These are phyloP conservation scores for Blastobasis lacticolella DNA, from an alignment of 2,888 invertebrate genomes.

Conservation along the genomic window DNA sequence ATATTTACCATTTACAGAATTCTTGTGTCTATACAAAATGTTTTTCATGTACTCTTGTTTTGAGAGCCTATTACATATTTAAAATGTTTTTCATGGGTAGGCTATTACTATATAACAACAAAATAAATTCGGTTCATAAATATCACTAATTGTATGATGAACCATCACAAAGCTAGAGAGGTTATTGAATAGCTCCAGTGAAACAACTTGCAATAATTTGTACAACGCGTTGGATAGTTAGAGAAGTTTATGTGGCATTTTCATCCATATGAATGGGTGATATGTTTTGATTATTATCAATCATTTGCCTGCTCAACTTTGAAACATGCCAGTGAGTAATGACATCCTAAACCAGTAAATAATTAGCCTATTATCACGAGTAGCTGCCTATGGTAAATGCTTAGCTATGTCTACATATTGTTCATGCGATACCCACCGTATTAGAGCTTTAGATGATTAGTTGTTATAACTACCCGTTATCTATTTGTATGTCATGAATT, in stretches of 20 bases:
- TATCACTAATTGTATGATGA: conserved; percentile 11
- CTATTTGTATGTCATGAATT: conserved; percentile 28
- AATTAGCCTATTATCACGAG: too few relatives aligned
- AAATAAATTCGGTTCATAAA: conserved; percentile 30
- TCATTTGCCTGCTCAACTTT: conserved; percentile 1
- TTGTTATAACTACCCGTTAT: neutral
- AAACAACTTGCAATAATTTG: conserved; percentile 55
- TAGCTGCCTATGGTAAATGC: neutral
- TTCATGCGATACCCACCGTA: conserved; percentile 3
- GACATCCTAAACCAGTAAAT: too few relatives aligned
- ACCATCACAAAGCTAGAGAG: conserved; percentile 12
- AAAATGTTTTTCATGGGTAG: conserved; percentile 50
- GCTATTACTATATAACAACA: conserved; percentile 33
- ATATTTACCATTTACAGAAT: conserved; percentile 76
- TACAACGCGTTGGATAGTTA: conserved; percentile 52
- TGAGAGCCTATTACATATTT: conserved; percentile 72
- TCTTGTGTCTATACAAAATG: conserved; percentile 75
- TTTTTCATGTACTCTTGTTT: conserved; percentile 75
- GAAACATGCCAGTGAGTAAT: neutral
- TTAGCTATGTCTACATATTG: neutral
- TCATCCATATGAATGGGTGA: conserved; percentile 35
- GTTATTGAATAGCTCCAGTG: conserved; percentile 43
- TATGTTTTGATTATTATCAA: neutral
- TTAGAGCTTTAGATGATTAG: neutral
- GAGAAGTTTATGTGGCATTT: conserved; percentile 54